Percentiles rank a stretch among this genome's conserved stretches.
phyloP scores from a whole-genome alignment of 2,113 vertebrate genomes.

The Hylia prasina region DNA sequence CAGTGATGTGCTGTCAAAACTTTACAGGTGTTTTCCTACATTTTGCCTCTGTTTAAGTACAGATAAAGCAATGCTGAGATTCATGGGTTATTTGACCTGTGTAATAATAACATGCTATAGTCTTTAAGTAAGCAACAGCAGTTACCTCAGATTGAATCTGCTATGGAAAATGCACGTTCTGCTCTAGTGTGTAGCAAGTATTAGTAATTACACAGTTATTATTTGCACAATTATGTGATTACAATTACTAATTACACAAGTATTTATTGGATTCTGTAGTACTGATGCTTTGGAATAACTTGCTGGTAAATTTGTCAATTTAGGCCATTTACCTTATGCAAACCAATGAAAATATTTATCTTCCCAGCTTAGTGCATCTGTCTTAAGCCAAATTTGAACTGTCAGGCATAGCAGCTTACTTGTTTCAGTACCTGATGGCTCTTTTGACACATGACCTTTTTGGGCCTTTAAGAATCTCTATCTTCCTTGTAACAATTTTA shows the following conservation, averaged over 20 bases:
- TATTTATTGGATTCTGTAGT: neutral
- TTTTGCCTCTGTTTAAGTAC: neutral
- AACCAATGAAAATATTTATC: neutral
- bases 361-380: neutral
- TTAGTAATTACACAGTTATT: neutral
- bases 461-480: neutral
- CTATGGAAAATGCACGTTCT: neutral
- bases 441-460: neutral
- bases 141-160: neutral
- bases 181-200: neutral
- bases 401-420: neutral
- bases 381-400: neutral
- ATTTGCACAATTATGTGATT: neutral
- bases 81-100: neutral
- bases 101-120: neutral
- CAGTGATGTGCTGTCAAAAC: neutral
- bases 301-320: neutral
- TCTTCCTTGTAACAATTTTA: neutral
- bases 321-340: neutral
- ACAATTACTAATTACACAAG: neutral
- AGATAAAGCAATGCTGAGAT: neutral
- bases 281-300: neutral
- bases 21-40: neutral
- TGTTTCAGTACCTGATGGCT: neutral
- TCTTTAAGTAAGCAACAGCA: neutral